These are phyloP conservation scores for Conistra vaccinii DNA, from an alignment of 2,888 invertebrate species.

Conservation along the genomic window DNA sequence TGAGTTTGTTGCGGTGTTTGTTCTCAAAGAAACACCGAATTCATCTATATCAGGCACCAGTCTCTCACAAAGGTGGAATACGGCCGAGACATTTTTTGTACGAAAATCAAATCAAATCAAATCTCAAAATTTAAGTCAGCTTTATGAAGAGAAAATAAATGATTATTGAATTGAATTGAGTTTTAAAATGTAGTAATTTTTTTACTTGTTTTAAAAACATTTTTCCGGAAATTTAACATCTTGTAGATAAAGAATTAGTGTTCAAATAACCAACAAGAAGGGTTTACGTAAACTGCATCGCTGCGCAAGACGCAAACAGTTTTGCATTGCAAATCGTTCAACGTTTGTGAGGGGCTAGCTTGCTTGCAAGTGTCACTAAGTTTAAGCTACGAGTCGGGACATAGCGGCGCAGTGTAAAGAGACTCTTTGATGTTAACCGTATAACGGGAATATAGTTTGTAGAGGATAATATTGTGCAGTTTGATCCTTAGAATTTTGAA, in stretches of 20 bases:
- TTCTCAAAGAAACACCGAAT: neutral
- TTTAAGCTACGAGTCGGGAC: neutral
- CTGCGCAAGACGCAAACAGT: conserved; percentile 45
- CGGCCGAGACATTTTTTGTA: too few relatives aligned
- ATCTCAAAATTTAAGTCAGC: too few relatives aligned
- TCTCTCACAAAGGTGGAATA: too few relatives aligned
- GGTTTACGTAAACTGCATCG: conserved; percentile 36
- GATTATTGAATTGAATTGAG: too few relatives aligned
- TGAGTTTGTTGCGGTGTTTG: accelerated
- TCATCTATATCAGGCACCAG: too few relatives aligned
- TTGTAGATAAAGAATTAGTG: neutral
- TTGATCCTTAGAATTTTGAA: neutral
- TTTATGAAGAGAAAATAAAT: too few relatives aligned
- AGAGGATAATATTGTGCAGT: neutral
- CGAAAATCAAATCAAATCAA: too few relatives aligned
- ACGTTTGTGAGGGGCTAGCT: conserved; percentile 28
- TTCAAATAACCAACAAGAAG: conserved; percentile 20
- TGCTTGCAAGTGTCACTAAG: conserved; percentile 45
- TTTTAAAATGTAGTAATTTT: neutral
- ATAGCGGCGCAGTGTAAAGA: conserved; percentile 2
- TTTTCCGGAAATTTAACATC: neutral
- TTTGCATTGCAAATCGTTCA: conserved; percentile 64
- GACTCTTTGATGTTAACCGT: conserved; percentile 11
- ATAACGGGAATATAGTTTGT: neutral
- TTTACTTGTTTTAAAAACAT: neutral